Base-by-base conservation (phyloP, 2,113 vertebrate genomes). In the Tychaedon coryphoeus region DNA sequence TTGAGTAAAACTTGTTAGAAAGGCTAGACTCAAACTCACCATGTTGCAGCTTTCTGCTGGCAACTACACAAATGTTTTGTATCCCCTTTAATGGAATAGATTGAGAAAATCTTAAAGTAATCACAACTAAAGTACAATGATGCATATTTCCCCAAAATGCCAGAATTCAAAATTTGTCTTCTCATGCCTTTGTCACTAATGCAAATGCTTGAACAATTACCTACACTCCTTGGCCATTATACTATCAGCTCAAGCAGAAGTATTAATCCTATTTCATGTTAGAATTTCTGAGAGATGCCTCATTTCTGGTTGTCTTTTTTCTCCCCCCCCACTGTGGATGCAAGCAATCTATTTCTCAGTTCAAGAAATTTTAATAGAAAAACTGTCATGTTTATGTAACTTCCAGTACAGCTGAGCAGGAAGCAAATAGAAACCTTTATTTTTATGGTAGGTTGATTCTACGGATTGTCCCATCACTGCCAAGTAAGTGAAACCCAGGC, bases 351-450 rank as follows among this genome's bases (percentile, higher is more conserved):
- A 75, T 90, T 96, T 96, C 74, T 87, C 90, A 93, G 48, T 92
- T 93, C 86, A 96, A 92, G 74, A 65, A 79, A 84, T 95, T 93
- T 82, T 88, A 92, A 95, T 95, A 82, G 72, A 92, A 96, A 95
- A 96, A 5, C 88, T 92, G 90, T 93, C 94, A 93, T 94, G 75
- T 96, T 96, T 92, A 40, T 90, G 34, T 90, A 96, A 91, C 61
- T 90, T 91, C 80, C 56, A 81, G 74, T 86, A 94, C 40, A 90
- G n/a, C 60, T 81, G 81, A 95, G 66, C 80, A 90, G 72, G 69
- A 92, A 94, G 47, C 43, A 85, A 84, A 93, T 31, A 86, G 69
- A 85, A 96, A 93, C 69, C 57, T 86, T 95, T 93, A 26, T 86
- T 90, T 95, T 93, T 86, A 88, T 73, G 76, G 85, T 82, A 93